phyloP scores from a whole-genome alignment of 2,113 vertebrate species.

The Myrmecophaga tridactyla region DNA sequence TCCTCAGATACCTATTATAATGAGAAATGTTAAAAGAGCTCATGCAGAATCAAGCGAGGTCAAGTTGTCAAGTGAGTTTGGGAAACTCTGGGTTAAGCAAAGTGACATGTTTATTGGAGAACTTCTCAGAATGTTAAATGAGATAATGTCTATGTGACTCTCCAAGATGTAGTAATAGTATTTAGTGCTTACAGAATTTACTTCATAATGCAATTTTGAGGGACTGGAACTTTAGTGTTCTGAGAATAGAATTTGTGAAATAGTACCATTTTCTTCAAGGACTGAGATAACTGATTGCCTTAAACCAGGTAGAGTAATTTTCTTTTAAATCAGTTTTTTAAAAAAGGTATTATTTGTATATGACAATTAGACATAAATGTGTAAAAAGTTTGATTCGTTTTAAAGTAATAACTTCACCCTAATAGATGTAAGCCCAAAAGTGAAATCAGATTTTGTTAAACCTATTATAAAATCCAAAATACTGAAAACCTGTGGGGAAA shows the following conservation, averaged over 20 bases:
- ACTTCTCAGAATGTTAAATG: background rate
- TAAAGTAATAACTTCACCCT: background rate
- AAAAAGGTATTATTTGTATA: background rate
- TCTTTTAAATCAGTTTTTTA: background rate
- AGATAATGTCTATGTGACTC: background rate
- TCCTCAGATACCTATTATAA: background rate
- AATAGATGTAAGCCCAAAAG: background rate
- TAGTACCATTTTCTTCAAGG: background rate
- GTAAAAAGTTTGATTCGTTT: background rate
- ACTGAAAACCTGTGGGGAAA: constrained; percentile 10
- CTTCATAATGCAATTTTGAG: background rate
- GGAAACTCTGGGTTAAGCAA: background rate
- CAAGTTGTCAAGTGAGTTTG: background rate
- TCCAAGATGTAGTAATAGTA: background rate
- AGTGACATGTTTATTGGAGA: background rate
- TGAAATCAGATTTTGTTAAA: constrained; percentile 25
- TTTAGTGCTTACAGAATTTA: background rate
- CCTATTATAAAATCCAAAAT: constrained; percentile 2
- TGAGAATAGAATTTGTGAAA: background rate
- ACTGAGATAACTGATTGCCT: background rate
- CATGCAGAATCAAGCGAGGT: background rate
- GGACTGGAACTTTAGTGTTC: background rate
- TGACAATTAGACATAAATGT: background rate
- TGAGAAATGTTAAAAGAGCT: background rate
- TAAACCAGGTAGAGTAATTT: background rate